These are phyloP conservation scores for Larimichthys polyactis DNA, from an alignment of 2,113 vertebrate species.

Conservation along the genomic window DNA sequence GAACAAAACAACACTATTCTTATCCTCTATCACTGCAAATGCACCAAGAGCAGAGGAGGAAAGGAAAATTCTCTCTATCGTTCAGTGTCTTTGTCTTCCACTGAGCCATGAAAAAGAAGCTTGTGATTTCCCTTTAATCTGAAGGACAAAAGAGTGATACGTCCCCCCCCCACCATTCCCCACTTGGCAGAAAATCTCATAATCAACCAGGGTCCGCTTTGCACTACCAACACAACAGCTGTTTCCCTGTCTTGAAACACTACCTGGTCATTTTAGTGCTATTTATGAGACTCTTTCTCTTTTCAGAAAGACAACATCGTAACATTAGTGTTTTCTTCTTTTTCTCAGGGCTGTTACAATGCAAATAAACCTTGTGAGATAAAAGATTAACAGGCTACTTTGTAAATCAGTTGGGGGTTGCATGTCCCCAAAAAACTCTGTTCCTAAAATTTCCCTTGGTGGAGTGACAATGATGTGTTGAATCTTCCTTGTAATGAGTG, in stretches of 20 bases:
- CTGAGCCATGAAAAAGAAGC: conserved; percentile 32
- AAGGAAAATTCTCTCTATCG: too few relatives aligned
- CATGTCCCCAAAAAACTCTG: not conserved
- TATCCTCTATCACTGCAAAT: too few relatives aligned
- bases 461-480: conserved; percentile 14
- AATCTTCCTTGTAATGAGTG: not conserved
- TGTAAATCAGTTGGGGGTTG: not conserved
- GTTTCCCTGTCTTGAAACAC: conserved; percentile 5
- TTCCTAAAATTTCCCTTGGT: not conserved
- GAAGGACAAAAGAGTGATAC: conserved; percentile 33
- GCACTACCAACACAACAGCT: conserved; percentile 32
- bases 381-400: not conserved
- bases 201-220: conserved; percentile 33
- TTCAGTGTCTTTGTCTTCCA: conserved; percentile 30
- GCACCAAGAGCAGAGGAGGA: not conserved
- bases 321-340: not conserved
- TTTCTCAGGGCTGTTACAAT: not conserved
- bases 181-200: conserved; percentile 18
- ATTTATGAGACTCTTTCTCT: not conserved
- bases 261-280: conserved; percentile 24
- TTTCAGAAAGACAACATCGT: not conserved
- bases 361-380: not conserved
- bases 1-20: too few relatives aligned
- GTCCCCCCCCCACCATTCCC: not conserved
- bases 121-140: conserved; percentile 30